These are phyloP conservation scores for Hylaeus anthracinus DNA, from an alignment of 1,140 invertebrate genomes.

Conservation along the genomic window DNA sequence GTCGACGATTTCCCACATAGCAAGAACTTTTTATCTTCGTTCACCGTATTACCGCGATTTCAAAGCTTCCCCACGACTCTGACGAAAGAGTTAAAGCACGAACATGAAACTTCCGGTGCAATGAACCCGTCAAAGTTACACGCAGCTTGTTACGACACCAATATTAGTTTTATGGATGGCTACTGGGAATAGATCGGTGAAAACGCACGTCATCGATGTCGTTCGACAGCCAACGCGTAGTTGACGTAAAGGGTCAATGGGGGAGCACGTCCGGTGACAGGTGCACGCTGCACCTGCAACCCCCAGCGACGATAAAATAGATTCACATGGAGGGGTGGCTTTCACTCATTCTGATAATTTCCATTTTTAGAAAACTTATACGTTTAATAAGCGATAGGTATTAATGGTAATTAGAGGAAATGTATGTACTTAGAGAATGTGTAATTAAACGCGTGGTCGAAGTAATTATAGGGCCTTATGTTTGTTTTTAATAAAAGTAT, in stretches of 20 bases:
- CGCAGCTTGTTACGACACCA: conserved; percentile 51
- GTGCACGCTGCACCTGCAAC: conserved; percentile 55
- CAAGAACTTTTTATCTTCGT: conserved; percentile 45
- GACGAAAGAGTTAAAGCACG: conserved; percentile 64
- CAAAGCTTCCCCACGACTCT: conserved; percentile 37
- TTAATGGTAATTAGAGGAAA: no score
- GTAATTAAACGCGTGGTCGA: no score
- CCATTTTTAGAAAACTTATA: no score
- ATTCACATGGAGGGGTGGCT: background rate
- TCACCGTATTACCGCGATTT: conserved; percentile 42
- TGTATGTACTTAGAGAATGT: no score
- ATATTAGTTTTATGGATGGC: conserved; percentile 66
- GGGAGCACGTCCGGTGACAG: conserved; percentile 24
- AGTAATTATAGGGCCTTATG: no score
- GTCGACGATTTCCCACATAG: conserved; percentile 12
- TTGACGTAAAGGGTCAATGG: background rate
- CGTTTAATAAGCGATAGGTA: no score
- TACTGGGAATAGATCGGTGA: conserved; percentile 66
- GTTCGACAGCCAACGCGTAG: conserved; percentile 51
- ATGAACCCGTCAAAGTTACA: conserved; percentile 63
- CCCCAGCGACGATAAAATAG: background rate
- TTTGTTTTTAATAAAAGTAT: no score
- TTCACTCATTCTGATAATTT: no score
- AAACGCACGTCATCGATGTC: conserved; percentile 55
- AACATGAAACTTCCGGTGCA: conserved; percentile 69